Percentiles rank a stretch among this genome's conserved stretches.
These are phyloP conservation scores for Theonella swinhoei DNA, from an alignment of 37 sponge, comb jelly and placozoan genomes.

Conservation along the genomic window DNA sequence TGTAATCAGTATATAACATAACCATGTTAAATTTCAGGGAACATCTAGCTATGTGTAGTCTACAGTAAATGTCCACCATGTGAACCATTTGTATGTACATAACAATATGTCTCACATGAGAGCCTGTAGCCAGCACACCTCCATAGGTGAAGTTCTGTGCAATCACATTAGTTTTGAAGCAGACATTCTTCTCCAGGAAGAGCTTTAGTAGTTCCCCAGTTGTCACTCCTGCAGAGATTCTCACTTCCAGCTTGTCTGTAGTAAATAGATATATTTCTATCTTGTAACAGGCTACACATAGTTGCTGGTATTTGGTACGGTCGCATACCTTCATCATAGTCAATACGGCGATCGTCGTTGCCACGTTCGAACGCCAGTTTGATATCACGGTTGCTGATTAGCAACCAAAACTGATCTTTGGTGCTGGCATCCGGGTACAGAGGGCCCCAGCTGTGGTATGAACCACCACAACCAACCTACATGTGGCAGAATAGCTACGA, in stretches of 20 bases:
- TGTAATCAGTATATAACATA: too few species aligned
- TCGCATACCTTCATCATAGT: background rate
- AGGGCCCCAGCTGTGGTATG: slow-evolving; percentile 20
- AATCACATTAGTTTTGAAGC: background rate
- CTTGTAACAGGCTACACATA: too few species aligned
- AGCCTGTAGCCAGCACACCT: slow-evolving; percentile 25
- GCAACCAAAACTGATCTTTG: background rate
- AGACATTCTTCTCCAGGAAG: background rate
- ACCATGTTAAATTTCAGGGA: too few species aligned
- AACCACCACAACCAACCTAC: slow-evolving; percentile 27
- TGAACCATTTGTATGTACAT: too few species aligned
- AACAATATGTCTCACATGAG: slow-evolving; percentile 25
- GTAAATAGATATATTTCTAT: too few species aligned
- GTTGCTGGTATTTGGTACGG: too few species aligned
- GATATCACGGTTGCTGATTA: background rate
- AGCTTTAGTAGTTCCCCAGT: slow-evolving; percentile 12
- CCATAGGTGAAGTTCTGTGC: slow-evolving; percentile 6
- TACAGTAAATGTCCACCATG: too few species aligned
- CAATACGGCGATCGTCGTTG: background rate
- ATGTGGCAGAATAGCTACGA: too few species aligned
- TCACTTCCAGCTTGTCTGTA: slow-evolving; percentile 2
- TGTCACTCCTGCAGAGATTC: slow-evolving; percentile 21
- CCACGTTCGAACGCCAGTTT: background rate
- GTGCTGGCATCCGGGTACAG: slow-evolving; percentile 14
- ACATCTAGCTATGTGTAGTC: too few species aligned